Evolutionary conservation across 2,797 vertebrate genomes (phyloP).

Genomic region (Poecile montanus): DNA sequence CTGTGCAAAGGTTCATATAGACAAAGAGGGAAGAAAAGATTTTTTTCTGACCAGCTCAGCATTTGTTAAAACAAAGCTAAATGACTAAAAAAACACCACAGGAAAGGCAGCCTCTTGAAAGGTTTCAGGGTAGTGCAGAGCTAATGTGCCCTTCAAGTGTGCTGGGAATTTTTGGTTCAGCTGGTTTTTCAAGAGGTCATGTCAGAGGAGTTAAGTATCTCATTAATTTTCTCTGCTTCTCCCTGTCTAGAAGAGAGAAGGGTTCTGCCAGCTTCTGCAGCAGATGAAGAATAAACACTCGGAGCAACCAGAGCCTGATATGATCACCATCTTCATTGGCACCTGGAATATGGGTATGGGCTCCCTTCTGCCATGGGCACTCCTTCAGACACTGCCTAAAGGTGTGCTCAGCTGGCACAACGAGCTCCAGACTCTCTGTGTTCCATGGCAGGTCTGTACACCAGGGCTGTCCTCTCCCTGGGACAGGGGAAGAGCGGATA

Average conservation of each 20-base stretch:
- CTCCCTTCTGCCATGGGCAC: background rate
- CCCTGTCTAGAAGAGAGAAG: constrained; percentile 90
- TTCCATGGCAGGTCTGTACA: background rate
- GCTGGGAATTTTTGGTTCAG: background rate
- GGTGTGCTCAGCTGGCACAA: background rate
- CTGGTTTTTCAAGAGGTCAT: background rate
- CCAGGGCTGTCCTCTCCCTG: background rate
- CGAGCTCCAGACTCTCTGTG: background rate
- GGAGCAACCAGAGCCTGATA: constrained; percentile 94
- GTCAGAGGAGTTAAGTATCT: background rate
- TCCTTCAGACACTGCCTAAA: background rate
- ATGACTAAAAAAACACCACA: background rate
- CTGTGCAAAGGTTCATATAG: background rate
- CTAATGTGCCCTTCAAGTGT: background rate
- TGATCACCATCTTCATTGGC: constrained; percentile 97
- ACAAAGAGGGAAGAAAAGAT: background rate
- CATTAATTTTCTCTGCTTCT: constrained; percentile 38
- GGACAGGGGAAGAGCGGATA: background rate
- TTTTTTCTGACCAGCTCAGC: background rate
- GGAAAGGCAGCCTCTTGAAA: background rate
- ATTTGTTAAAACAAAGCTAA: background rate
- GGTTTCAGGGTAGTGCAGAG: background rate
- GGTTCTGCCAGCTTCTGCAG: constrained; percentile 96
- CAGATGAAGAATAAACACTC: constrained; percentile 99
- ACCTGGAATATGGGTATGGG: constrained; percentile 98